Conservation (phyloP, 2,113 vertebrate genomes). For the Caretta caretta region DNA sequence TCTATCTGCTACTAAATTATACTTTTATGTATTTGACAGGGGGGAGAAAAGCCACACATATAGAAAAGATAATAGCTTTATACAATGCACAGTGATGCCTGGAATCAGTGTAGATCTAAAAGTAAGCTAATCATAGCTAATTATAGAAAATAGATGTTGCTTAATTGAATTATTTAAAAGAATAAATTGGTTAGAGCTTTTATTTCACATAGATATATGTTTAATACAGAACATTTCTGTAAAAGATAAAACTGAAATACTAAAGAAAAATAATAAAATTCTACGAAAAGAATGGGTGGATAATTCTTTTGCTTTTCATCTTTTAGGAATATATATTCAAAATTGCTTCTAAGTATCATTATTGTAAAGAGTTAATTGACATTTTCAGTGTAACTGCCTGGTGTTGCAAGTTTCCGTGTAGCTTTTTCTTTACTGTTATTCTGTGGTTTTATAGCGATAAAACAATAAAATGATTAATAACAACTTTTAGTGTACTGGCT, state of each 20-base stretch:
- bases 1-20: constrained; percentile 62
- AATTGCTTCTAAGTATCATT: background rate
- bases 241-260: constrained; percentile 17
- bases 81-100: constrained; percentile 33
- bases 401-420: constrained; percentile 48
- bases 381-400: constrained; percentile 18
- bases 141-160: constrained; percentile 52
- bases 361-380: constrained; percentile 24
- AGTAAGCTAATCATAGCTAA: constrained; percentile 14
- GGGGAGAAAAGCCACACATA: background rate
- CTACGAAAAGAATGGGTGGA: constrained; percentile 8
- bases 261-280: background rate
- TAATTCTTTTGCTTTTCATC: constrained; percentile 23
- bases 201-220: background rate
- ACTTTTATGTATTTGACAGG: constrained; percentile 39
- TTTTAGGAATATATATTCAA: constrained; percentile 18
- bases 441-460: constrained; percentile 31
- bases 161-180: constrained; percentile 50
- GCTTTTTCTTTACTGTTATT: constrained; percentile 38
- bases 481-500: background rate
- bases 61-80: background rate
- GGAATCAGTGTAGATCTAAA: background rate
- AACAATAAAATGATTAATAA: constrained; percentile 62
- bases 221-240: constrained; percentile 61
- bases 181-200: constrained; percentile 45